Evolutionary conservation across 2,797 vertebrate genomes (phyloP), one percentile per base, ranked within the genome.

Genomic region (Tapera naevia): DNA sequence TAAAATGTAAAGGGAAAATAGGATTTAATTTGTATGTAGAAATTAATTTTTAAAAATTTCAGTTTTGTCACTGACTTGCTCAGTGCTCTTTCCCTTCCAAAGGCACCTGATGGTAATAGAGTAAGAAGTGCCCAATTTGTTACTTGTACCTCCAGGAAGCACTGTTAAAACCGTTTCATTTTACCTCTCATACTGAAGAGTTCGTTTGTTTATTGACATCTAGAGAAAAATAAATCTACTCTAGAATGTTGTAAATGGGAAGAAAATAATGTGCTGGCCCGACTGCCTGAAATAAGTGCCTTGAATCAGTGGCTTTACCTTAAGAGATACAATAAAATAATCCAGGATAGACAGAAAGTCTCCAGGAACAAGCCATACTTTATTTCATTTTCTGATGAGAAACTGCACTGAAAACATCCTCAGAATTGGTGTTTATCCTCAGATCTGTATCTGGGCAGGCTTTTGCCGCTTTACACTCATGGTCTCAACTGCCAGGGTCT

Each of bases 401-500:
- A 82, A 35, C 25, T 65, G 35, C 45, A 45, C 21, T 33, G 45
- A 53, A 73, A 79, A 78, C 5, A 32, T 19, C 10, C 15, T 46
- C 82, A 60, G 62, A 80, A 54, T 43, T 61, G 0, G 0, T 28
- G 41, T 56, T 65, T 74, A 58, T 48, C 21, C 28, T 61, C 14
- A 35, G 81, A 83, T 37, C 17, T 83, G 23, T 33, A 23, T n/a
- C 62, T 61, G 41, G 9, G 53, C 41, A 30, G 46, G 45, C 24
- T 86, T 74, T 54, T 60, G 32, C 41, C 28, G 32, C 60, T 45
- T 80, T 32, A 45, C 11, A 41, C 32, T 72, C 65, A 23, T 0
- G 2, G 13, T 10, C 2, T 0, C 30, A n/a, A 4, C 41, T 41
- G 10, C 37, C 25, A 61, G 16, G 11, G n/a, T 41, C 41, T 33